Evolutionary conservation across 2,113 vertebrate genomes (phyloP).

Genomic region (Nesoenas mayeri): DNA sequence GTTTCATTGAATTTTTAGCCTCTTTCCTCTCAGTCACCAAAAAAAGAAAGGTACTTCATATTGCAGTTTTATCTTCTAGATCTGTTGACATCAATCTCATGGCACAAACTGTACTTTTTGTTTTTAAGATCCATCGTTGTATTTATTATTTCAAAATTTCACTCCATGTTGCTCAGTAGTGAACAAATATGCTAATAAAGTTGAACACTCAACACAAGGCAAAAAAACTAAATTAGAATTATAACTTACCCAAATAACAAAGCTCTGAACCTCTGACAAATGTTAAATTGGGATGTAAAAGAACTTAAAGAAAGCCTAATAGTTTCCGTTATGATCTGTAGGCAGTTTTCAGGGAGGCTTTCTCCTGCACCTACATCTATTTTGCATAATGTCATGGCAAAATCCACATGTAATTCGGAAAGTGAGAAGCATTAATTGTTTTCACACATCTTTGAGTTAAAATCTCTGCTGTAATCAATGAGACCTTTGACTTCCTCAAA

Average conservation of each 20-base stretch:
- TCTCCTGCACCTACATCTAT: background rate
- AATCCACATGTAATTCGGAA: background rate
- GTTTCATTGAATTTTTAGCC: background rate
- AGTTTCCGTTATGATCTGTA: background rate
- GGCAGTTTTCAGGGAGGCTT: background rate
- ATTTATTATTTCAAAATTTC: background rate
- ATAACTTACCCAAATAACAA: background rate
- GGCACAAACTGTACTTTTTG: background rate
- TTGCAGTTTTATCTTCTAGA: background rate
- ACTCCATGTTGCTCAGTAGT: background rate
- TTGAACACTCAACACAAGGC: background rate
- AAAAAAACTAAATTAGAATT: background rate
- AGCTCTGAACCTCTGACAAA: background rate
- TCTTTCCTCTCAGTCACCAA: background rate
- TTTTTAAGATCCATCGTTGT: background rate
- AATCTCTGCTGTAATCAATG: background rate
- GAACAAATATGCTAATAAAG: background rate
- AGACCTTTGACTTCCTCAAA: slow-evolving; percentile 20
- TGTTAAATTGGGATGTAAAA: background rate
- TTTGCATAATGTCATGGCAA: background rate
- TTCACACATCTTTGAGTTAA: background rate
- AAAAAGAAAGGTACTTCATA: background rate
- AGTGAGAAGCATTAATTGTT: background rate
- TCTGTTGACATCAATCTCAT: background rate
- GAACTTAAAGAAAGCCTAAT: background rate